These are phyloP conservation scores for Orthosia cruda DNA, from an alignment of 2,888 invertebrate species.

Conservation along the genomic window DNA sequence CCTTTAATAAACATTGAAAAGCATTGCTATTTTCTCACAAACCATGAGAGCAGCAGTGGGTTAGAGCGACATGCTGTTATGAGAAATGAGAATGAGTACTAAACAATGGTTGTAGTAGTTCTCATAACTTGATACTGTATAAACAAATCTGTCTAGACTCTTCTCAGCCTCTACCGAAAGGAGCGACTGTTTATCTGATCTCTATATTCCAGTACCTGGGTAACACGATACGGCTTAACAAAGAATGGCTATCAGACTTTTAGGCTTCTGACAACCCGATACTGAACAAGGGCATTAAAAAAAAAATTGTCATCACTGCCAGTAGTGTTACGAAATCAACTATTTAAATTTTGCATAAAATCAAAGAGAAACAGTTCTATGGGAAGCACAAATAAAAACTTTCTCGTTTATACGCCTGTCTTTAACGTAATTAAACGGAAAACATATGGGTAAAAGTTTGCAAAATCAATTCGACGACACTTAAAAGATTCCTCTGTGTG, in stretches of 20 bases:
- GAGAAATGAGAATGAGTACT: not conserved
- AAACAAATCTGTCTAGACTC: too few species aligned
- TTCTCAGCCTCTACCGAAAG: too few species aligned
- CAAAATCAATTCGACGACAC: constrained; percentile 38
- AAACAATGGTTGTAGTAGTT: not conserved
- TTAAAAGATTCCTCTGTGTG: constrained; percentile 48
- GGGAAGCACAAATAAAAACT: constrained; percentile 36
- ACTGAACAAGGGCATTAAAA: not conserved
- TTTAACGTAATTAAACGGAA: constrained; percentile 37
- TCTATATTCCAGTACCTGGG: too few species aligned
- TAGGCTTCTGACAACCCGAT: too few species aligned
- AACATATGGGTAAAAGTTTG: constrained; percentile 56
- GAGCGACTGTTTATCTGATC: too few species aligned
- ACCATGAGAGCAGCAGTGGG: not conserved
- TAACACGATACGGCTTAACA: too few species aligned
- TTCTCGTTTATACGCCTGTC: constrained; percentile 35
- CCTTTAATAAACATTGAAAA: not conserved
- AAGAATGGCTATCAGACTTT: too few species aligned
- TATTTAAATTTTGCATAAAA: not conserved
- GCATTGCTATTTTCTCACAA: not conserved
- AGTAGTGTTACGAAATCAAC: not conserved
- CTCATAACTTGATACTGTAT: not conserved
- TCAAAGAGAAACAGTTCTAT: constrained; percentile 33
- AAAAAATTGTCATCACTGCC: not conserved
- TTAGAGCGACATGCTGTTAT: not conserved